Evolutionary conservation across 2,888 invertebrate species (phyloP).

Genomic region (Liopterus haemorrhoidalis): DNA sequence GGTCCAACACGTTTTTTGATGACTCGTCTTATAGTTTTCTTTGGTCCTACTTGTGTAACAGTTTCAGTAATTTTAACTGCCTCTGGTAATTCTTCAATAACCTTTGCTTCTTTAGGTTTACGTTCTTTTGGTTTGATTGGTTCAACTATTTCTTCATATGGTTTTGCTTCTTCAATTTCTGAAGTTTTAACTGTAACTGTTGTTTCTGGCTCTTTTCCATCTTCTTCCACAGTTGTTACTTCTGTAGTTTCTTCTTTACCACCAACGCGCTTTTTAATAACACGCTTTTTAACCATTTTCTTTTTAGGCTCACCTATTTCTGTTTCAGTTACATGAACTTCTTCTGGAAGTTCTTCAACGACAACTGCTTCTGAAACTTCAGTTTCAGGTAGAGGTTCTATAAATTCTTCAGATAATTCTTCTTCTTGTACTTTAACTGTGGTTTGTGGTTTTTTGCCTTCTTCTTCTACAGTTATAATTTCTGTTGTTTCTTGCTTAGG

Average conservation of each 20-base stretch:
- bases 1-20: slow-evolving; percentile 39
- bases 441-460: slow-evolving; percentile 39
- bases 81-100: slow-evolving; percentile 37
- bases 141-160: slow-evolving; percentile 28
- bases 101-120: slow-evolving; percentile 29
- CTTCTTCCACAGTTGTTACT: slow-evolving; percentile 43
- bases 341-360: slow-evolving; percentile 29
- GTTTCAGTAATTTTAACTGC: slow-evolving; percentile 34
- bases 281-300: slow-evolving; percentile 30
- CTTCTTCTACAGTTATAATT: slow-evolving; percentile 40
- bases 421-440: slow-evolving; percentile 38
- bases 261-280: slow-evolving; percentile 37
- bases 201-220: slow-evolving; percentile 38
- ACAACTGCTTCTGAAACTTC: slow-evolving; percentile 10
- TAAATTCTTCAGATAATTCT: slow-evolving; percentile 23
- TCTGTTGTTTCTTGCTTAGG: slow-evolving; percentile 24
- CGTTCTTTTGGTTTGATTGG: slow-evolving; percentile 25
- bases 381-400: slow-evolving; percentile 20
- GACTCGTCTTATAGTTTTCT: slow-evolving; percentile 33
- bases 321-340: slow-evolving; percentile 33
- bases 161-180: slow-evolving; percentile 35
- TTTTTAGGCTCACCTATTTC: slow-evolving; percentile 41
- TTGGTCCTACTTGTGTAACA: slow-evolving; percentile 30
- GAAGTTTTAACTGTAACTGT: slow-evolving; percentile 40
- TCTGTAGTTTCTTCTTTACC: slow-evolving; percentile 40